Base-by-base conservation (phyloP, 2,888 invertebrate species). In the Phortica magna region DNA sequence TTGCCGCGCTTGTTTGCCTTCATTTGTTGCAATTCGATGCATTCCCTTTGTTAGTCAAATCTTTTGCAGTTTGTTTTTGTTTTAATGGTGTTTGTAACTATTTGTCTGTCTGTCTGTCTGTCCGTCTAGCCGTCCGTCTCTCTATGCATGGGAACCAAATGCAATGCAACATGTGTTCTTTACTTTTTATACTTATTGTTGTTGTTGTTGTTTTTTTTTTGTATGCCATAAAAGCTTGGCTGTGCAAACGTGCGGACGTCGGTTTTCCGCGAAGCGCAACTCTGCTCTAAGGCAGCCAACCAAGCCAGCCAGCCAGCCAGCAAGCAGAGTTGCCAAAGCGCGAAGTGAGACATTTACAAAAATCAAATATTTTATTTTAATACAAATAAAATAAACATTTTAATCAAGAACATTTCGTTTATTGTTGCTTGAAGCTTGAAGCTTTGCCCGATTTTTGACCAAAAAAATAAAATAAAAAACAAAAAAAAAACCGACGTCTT, bases 1-100 rank as follows among this genome's bases (percentile, higher is more conserved):
- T 1, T 57, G 57, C 19, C 2, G 10, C n/a, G 19, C 59, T 19
- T 19, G 59, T 17, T 59, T 17, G 19, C 59, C 59, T 9, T 59
- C 59, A 59, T 12, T 65, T 39, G 41, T 65, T 65, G 65, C 65
- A 41, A 65, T 65, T 39, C 65, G 41, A 65, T 65, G 65, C 65
- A 39, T 65, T 31, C 65, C 65, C 22, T 71, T 71, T 71, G 70
- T 71, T 71, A 71, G 53, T 71, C 70, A 71, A 71, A 71, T 53
- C 31, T 17, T 55, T 71, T 39, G 31, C 61, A 14, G 48, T 70
- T 70, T 70, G 9, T 48, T 48, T 48, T 48, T 48, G 14, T 48
- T 48, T 48, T 48, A 48, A 12, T 48, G 31, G 31, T 31, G 31
- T 31, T 31, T 31, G 31, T 4, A 31, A 31, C 31, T 48, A 48